phyloP scores from a whole-genome alignment of 1,140 invertebrate genomes.

The Heliconius melpomene region DNA sequence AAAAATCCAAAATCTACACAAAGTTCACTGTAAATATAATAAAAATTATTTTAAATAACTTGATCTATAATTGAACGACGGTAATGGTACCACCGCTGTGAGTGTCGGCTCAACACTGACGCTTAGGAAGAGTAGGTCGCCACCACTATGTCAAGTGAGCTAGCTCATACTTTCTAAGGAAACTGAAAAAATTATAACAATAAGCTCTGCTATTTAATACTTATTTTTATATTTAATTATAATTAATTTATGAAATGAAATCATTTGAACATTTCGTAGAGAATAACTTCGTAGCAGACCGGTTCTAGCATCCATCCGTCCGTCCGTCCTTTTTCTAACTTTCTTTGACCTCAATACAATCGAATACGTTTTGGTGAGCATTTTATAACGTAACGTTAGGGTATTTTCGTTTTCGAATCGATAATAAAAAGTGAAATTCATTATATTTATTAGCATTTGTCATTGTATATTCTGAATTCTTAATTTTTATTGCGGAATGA shows the following conservation, averaged over 20 bases:
- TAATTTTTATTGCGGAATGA: background rate
- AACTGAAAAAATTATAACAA: constrained; percentile 36
- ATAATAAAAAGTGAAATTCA: constrained; percentile 13
- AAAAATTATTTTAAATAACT: constrained; percentile 13
- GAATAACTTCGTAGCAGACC: constrained; percentile 42
- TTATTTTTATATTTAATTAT: constrained; percentile 13
- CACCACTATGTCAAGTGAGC: constrained; percentile 37
- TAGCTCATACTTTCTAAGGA: constrained; percentile 44
- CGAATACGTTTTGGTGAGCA: constrained; percentile 32
- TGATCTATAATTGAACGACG: constrained; percentile 28
- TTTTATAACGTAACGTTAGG: constrained; percentile 35
- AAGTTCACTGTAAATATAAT: background rate
- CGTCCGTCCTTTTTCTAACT: constrained; percentile 65
- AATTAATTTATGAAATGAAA: constrained; percentile 6
- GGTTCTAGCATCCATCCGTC: constrained; percentile 61
- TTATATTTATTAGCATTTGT: background rate
- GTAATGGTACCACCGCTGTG: constrained; percentile 61
- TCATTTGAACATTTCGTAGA: constrained; percentile 37
- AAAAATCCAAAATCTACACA: constrained; percentile 3
- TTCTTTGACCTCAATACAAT: constrained; percentile 71
- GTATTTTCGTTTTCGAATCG: constrained; percentile 35
- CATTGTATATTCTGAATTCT: background rate
- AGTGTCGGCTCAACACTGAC: constrained; percentile 65
- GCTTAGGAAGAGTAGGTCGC: constrained; percentile 38
- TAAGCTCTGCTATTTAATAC: background rate